Conservation (phyloP, 2,888 invertebrate species). For the Lithophane ornitopus region DNA sequence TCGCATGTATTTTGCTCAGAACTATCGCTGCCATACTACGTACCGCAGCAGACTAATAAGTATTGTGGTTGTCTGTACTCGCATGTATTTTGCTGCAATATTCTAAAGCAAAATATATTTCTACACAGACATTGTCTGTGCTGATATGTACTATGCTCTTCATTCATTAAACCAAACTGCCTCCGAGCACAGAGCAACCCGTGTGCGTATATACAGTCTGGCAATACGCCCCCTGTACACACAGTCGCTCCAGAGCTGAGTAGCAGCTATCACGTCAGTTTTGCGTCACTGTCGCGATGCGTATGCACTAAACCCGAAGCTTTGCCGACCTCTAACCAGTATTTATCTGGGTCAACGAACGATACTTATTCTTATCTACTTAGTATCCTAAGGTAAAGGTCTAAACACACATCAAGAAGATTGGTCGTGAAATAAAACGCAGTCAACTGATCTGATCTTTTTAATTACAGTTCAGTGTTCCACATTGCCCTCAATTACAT, state of each 20-base stretch:
- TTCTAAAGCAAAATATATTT: too few species aligned
- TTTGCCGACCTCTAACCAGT: too few species aligned
- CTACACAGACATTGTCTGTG: not conserved
- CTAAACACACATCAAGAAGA: not conserved
- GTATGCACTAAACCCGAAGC: too few species aligned
- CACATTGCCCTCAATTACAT: conserved; percentile 51
- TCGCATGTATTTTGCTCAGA: too few species aligned
- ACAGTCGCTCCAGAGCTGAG: not conserved
- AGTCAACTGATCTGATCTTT: conserved; percentile 60
- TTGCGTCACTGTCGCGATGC: not conserved
- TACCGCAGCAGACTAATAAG: too few species aligned
- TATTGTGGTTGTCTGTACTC: too few species aligned
- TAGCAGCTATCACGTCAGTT: not conserved
- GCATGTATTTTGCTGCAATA: too few species aligned
- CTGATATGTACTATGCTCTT: not conserved
- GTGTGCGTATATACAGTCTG: not conserved
- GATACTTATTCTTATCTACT: not conserved
- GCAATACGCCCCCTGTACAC: not conserved
- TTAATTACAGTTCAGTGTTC: conserved; percentile 59
- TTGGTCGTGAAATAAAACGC: conserved; percentile 52
- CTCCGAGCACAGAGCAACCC: not conserved
- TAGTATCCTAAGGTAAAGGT: not conserved
- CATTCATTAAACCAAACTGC: not conserved
- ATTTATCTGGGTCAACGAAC: not conserved
- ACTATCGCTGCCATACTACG: too few species aligned